Percentiles rank a stretch among this genome's conserved stretches.
Conservation (phyloP, 2,113 vertebrate genomes). For the Progne subis region DNA sequence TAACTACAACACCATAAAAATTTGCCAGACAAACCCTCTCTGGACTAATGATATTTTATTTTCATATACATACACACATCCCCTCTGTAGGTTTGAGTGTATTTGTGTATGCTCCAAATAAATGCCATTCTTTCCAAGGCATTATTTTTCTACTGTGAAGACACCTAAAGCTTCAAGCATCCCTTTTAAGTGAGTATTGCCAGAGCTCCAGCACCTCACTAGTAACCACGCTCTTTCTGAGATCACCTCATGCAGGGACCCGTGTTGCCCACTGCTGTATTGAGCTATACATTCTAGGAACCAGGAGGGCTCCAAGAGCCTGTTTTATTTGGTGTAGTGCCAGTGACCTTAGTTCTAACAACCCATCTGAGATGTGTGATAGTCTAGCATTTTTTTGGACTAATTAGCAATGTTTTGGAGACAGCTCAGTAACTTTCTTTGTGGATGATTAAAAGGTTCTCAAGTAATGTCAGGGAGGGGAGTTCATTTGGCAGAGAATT, state of each 20-base stretch:
- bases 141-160: neutral
- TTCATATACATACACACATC: neutral
- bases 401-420: neutral
- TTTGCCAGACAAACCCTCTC: neutral
- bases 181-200: neutral
- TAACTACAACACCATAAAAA: neutral
- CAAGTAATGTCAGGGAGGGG: neutral
- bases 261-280: rapidly evolving
- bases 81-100: neutral
- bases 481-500: neutral
- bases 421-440: neutral
- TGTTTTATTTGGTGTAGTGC: neutral
- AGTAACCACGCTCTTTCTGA: neutral
- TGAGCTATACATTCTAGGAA: neutral
- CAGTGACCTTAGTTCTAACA: neutral
- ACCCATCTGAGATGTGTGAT: neutral
- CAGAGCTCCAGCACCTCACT: neutral
- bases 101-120: neutral
- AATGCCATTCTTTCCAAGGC: neutral
- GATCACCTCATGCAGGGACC: neutral
- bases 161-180: neutral
- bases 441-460: neutral
- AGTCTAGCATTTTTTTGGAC: neutral
- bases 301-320: neutral
- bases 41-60: neutral